Evolutionary conservation across 2,113 vertebrate genomes (phyloP).

Genomic region (Thunnus maccoyii): DNA sequence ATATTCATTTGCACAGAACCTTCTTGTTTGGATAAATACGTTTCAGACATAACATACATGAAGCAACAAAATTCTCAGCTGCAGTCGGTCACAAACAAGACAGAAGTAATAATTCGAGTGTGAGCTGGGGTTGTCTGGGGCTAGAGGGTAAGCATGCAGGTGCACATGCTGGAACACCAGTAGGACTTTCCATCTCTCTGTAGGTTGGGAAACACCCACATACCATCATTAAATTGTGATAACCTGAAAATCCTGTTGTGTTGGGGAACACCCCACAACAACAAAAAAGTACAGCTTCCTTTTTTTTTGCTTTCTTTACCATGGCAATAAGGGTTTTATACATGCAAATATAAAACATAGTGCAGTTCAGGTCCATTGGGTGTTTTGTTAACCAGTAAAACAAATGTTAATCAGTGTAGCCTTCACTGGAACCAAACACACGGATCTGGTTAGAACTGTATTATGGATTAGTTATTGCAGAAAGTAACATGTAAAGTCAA

Average conservation of each 20-base stretch:
- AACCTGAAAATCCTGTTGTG: not conserved
- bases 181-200: no score
- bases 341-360: not conserved
- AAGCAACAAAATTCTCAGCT: not conserved
- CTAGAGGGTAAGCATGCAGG: no score
- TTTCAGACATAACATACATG: not conserved
- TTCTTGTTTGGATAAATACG: no score
- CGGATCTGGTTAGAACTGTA: not conserved
- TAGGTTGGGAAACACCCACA: not conserved
- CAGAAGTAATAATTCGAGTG: not conserved
- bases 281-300: not conserved
- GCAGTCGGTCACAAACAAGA: not conserved
- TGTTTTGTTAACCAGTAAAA: not conserved
- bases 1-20: no score
- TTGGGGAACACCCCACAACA: not conserved
- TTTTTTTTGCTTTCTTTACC: not conserved
- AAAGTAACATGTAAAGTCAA: not conserved
- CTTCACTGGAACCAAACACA: not conserved
- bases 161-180: not conserved
- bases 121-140: no score
- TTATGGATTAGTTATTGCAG: not conserved
- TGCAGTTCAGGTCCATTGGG: not conserved
- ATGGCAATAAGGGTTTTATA: not conserved
- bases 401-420: not conserved
- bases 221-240: not conserved